phyloP scores from a whole-genome alignment of 2,888 invertebrate genomes.

The Agapostemon virescens region DNA sequence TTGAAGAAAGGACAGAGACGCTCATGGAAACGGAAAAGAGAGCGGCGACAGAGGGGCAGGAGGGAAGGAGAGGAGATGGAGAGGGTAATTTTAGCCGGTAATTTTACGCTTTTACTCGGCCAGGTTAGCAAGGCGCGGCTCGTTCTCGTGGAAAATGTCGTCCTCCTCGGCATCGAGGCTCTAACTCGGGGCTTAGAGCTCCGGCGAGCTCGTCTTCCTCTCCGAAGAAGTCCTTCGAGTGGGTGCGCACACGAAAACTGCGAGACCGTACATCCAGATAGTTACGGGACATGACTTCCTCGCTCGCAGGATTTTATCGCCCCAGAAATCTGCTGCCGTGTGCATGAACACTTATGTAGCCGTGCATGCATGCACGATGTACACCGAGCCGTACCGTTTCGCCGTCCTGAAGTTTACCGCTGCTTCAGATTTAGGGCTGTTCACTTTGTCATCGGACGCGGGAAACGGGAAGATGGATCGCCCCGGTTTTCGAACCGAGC shows the following conservation, averaged over 20 bases:
- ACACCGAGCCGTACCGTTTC: constrained; percentile 28
- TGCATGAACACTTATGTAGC: constrained; percentile 44
- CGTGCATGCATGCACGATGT: constrained; percentile 36
- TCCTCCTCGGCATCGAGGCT: constrained; percentile 52
- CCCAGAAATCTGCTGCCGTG: constrained; percentile 64
- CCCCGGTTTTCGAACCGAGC: neutral
- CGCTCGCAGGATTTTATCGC: constrained; percentile 70
- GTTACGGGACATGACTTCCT: constrained; percentile 76
- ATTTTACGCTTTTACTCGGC: constrained; percentile 77
- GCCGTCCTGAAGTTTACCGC: constrained; percentile 48
- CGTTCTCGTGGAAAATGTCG: constrained; percentile 74
- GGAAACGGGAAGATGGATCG: constrained; percentile 10
- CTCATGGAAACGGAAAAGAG: neutral
- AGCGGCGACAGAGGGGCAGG: constrained; percentile 2
- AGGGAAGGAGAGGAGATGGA: constrained; percentile 24
- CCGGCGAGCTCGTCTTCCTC: constrained; percentile 32
- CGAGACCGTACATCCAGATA: constrained; percentile 71
- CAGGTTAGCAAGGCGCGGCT: constrained; percentile 68
- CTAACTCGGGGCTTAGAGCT: neutral
- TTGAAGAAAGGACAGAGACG: constrained; percentile 37
- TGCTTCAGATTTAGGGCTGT: constrained; percentile 59
- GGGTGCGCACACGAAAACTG: constrained; percentile 66
- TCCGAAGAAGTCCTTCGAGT: constrained; percentile 58
- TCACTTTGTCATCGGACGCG: constrained; percentile 46
- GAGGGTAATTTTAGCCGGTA: constrained; percentile 71